Evolutionary conservation across 1,140 invertebrate species (phyloP), one percentile per base, ranked within the genome.

Genomic region (Zaprionus taronus): DNA sequence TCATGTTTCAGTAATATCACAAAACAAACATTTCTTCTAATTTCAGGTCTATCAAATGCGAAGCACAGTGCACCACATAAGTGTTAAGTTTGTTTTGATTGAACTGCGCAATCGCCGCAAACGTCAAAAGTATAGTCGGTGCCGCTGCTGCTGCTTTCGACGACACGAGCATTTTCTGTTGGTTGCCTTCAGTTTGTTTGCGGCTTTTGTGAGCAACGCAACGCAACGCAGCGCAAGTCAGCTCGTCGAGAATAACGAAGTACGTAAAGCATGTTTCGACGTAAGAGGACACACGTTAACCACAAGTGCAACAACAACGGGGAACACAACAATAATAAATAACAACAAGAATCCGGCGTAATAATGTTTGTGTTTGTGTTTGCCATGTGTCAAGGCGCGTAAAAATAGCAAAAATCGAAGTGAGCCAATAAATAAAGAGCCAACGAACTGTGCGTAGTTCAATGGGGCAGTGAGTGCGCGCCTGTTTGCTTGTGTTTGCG

Each of bases 71-170:
- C 47, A 71, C 70, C 70, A 41, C 49, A 34, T 34, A 63, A 53
- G 83, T 82, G 84, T 89, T 86, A 86, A 86, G 64, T 86, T 86
- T 89, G 83, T 86, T 86, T 89, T 86, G 77, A 89, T 89, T 74
- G 58, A 53, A 60, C 67, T 86, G 83, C 83, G 83, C 83, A 86
- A 60, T 80, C 80, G 77, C 83, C 61, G 26, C 61, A 41, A 75
- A 75, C 72, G 76, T 68, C 83, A 81, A 79, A 78, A 26, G 72
- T 41, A 44, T 74, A 66, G 75, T 41, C 71, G n/a, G 60, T n/a
- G 79, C 15, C 28, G 11, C 47, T 61, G 66, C 4, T 34, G 51
- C 60, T 38, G 26, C 38, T 44, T 36, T 36, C 28, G 53, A 41
- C 44, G 31, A 34, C 60, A 31, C 6, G 15, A 49, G 17, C n/a